Conservation (phyloP, 2,888 invertebrate species). For the Eutolmus rufibarbis region DNA sequence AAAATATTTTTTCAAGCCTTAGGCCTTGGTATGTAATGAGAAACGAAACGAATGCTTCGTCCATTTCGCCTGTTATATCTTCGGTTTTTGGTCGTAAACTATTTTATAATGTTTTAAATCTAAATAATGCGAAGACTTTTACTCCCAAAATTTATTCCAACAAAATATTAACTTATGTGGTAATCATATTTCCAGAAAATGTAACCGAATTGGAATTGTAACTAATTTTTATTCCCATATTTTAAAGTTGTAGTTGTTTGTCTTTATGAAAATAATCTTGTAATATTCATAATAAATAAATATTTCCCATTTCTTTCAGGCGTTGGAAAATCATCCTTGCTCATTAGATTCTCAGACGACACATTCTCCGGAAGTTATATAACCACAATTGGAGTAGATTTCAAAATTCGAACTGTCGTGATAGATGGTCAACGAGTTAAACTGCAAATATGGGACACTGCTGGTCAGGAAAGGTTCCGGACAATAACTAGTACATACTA, state of each 20-base stretch:
- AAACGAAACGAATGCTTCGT: too few relatives aligned
- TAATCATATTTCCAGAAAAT: too few relatives aligned
- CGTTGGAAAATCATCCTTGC: constrained; percentile 97
- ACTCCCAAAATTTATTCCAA: too few relatives aligned
- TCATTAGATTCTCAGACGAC: constrained; percentile 97
- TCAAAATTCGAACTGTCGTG: constrained; percentile 97
- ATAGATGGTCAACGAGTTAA: constrained; percentile 91
- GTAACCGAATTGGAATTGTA: too few relatives aligned
- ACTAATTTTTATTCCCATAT: background rate
- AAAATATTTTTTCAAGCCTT: too few relatives aligned
- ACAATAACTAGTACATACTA: constrained; percentile 99
- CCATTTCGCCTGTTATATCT: too few relatives aligned
- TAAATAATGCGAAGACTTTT: too few relatives aligned
- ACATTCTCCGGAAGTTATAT: constrained; percentile 98
- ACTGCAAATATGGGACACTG: constrained; percentile 98
- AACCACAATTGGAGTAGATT: constrained; percentile 99
- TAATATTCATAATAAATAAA: background rate
- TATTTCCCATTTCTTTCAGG: constrained; percentile 68
- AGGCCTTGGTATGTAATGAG: too few relatives aligned
- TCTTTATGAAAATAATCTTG: background rate
- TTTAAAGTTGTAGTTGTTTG: background rate
- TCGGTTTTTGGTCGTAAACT: too few relatives aligned
- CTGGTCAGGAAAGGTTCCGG: constrained; percentile 95
- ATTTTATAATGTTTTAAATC: too few relatives aligned
- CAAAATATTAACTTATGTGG: too few relatives aligned